Base-by-base conservation (phyloP, 2,797 vertebrate genomes). In the Semotilus atromaculatus region DNA sequence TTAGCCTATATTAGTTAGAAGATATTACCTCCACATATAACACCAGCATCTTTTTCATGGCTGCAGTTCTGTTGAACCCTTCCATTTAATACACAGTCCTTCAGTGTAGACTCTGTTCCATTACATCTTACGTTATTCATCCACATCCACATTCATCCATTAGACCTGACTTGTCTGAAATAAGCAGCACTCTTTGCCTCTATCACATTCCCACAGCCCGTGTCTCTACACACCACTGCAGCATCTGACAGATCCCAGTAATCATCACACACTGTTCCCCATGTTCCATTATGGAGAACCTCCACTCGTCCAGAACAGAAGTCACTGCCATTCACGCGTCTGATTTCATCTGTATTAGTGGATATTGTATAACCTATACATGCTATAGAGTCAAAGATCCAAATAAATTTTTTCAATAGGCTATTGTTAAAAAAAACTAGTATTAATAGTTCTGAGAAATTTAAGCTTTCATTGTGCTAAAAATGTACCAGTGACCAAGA, bases 201-300 rank as follows among this genome's bases (percentile, higher is more conserved):
- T 1, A 92, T 1, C 7, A 88, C 89, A 26, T 43, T 31, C 73
- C 92, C 89, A 4, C 94, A 94, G 81, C 45, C 26, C 0, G 93
- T 51, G 6, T 93, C 91, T 86, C 75, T 43, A 55, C 85, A 86
- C 55, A 83, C 55, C 48, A 86, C 85, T 5, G 18, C 76, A 72
- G 81, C 81, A 85, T 55, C 92, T 90, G 29, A 90, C 84, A 58
- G 51, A 86, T 83, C 87, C 91, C 93, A 94, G 23, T 1, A 18
- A 21, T 85, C 14, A 36, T 87, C 83, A 48, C 83, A 78, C 78
- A 87, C 86, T 10, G 86, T 85, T n/a, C 83, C 86, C 86, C 86
- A 87, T 4, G 0, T 0, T 0, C 7, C 58, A 0, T 55, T 11
- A 62, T 87, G 23, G 2, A 74, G 34, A 40, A 79, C 73, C 55